phyloP scores from a whole-genome alignment of 2,888 invertebrate genomes.

The Exephanes ischioxanthus region DNA sequence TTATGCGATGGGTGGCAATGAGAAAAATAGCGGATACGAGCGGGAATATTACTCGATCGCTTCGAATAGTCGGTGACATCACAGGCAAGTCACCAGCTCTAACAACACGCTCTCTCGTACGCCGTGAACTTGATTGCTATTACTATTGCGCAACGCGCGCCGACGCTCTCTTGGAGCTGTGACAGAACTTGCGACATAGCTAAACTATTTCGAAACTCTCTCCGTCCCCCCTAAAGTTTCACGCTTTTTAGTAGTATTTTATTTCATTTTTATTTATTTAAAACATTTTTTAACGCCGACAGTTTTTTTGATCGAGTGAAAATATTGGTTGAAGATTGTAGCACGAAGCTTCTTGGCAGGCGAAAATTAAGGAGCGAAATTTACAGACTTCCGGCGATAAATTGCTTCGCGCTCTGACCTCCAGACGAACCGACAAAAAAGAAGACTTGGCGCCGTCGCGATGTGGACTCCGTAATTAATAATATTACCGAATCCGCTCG shows the following conservation, averaged over 20 bases:
- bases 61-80: slow-evolving; percentile 73
- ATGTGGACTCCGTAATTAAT: slow-evolving; percentile 24
- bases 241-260: slow-evolving; percentile 1
- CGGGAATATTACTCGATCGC: slow-evolving; percentile 62
- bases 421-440: slow-evolving; percentile 39
- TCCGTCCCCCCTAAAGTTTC: slow-evolving; percentile 13
- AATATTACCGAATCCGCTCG: slow-evolving; percentile 6
- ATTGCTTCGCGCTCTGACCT: slow-evolving; percentile 37
- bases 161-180: slow-evolving; percentile 64
- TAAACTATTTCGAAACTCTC: slow-evolving; percentile 64
- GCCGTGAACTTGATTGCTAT: slow-evolving; percentile 74
- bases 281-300: neutral
- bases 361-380: slow-evolving; percentile 12
- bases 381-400: slow-evolving; percentile 16
- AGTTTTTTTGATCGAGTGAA: neutral
- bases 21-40: slow-evolving; percentile 19
- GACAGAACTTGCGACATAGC: slow-evolving; percentile 70
- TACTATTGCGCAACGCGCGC: slow-evolving; percentile 69
- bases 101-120: slow-evolving; percentile 56
- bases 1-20: neutral
- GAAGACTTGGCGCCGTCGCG: neutral
- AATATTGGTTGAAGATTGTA: neutral
- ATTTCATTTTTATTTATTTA: neutral
- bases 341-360: neutral
- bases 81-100: slow-evolving; percentile 54